Evolutionary conservation across 2,888 invertebrate genomes (phyloP).

Genomic region (Acanthosoma haemorrhoidale): DNA sequence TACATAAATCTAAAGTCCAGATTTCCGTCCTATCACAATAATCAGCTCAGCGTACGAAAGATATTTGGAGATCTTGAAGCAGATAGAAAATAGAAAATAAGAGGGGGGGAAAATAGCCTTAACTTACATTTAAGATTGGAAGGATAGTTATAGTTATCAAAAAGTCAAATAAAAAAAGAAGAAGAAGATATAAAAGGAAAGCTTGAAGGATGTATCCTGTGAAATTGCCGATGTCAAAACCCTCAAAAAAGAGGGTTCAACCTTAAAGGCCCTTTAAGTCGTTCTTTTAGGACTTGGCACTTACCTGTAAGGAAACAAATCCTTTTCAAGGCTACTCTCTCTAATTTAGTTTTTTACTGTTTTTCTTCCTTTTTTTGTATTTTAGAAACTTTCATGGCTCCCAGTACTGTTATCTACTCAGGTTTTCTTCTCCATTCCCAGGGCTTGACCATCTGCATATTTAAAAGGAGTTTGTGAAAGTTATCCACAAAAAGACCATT

Average conservation of each 20-base stretch:
- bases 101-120: no score
- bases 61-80: no score
- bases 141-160: no score
- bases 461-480: background rate
- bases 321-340: background rate
- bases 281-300: background rate
- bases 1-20: no score
- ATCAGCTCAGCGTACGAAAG: no score
- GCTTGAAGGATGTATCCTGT: background rate
- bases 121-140: no score
- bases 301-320: background rate
- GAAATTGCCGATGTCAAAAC: background rate
- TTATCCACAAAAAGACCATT: background rate
- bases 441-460: background rate
- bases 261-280: background rate
- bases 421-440: background rate
- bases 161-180: no score
- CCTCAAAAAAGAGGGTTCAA: background rate
- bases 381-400: background rate
- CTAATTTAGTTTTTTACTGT: background rate
- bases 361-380: background rate
- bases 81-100: no score
- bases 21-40: no score
- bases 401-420: background rate
- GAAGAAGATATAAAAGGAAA: constrained; percentile 3